Conservation (phyloP, 2,888 invertebrate genomes). For the Tetragonisca angustula region DNA sequence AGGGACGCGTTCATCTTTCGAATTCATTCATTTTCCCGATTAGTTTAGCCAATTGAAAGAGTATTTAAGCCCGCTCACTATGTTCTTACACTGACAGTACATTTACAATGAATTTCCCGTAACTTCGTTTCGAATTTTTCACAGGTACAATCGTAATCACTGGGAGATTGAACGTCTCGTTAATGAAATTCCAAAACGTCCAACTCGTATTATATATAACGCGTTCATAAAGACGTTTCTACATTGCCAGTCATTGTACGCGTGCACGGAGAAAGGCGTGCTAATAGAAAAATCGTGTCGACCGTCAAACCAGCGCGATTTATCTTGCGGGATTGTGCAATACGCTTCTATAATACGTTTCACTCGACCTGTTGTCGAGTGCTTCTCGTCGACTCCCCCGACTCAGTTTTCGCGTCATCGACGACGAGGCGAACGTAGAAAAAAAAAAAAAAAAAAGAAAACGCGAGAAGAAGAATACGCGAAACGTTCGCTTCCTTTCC, state of each 20-base stretch:
- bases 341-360: not conserved
- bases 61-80: no score
- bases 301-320: slow-evolving; percentile 77
- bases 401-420: not conserved
- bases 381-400: not conserved
- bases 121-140: no score
- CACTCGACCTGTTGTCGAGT: not conserved
- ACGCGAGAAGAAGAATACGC: not conserved
- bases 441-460: no score
- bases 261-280: slow-evolving; percentile 39
- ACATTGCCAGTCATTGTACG: slow-evolving; percentile 40
- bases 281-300: slow-evolving; percentile 83
- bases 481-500: not conserved
- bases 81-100: no score
- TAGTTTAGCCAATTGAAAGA: no score
- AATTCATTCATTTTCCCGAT: no score
- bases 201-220: not conserved
- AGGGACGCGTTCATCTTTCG: no score
- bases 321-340: slow-evolving; percentile 72
- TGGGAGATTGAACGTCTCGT: not conserved
- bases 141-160: no score
- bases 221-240: not conserved
- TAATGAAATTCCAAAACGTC: not conserved
- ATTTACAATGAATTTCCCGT: no score
- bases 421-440: no score